phyloP scores from a whole-genome alignment of 2,797 vertebrate genomes.

The Sternarchorhynchus goeldii region DNA sequence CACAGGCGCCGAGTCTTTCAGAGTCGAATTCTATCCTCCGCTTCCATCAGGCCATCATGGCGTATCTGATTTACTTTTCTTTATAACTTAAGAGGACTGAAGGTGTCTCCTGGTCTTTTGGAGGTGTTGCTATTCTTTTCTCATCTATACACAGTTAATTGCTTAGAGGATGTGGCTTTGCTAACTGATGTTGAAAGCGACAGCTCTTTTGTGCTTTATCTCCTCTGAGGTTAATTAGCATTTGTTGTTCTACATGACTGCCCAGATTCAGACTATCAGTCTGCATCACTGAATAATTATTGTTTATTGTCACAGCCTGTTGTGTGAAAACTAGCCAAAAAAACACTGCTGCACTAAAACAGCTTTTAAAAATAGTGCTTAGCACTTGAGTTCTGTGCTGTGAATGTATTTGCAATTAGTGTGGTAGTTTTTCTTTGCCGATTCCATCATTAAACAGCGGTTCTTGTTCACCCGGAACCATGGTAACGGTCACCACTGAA shows the following conservation, averaged over 20 bases:
- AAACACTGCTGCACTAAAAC: constrained; percentile 28
- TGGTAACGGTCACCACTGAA: no score
- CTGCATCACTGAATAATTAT: constrained; percentile 49
- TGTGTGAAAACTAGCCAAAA: constrained; percentile 39
- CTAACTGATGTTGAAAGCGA: constrained; percentile 53
- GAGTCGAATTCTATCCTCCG: not conserved
- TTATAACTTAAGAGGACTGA: not conserved
- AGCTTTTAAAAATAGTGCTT: constrained; percentile 39
- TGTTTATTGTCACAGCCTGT: constrained; percentile 46
- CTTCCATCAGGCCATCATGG: not conserved
- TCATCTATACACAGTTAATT: constrained; percentile 37
- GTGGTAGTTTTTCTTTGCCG: no score
- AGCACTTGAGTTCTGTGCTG: constrained; percentile 2
- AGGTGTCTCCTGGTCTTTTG: not conserved
- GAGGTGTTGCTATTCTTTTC: constrained; percentile 26
- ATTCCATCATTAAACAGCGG: not conserved
- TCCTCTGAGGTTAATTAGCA: constrained; percentile 58
- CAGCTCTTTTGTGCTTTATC: constrained; percentile 44
- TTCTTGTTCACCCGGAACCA: not conserved
- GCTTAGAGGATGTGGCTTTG: constrained; percentile 41
- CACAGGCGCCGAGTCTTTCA: not conserved
- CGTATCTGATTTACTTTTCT: not conserved
- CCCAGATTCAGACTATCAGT: constrained; percentile 42
- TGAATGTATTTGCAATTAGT: not conserved
- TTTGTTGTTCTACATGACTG: constrained; percentile 54